phyloP scores from a whole-genome alignment of 2,113 vertebrate genomes.

The Chaenogobius annularis region DNA sequence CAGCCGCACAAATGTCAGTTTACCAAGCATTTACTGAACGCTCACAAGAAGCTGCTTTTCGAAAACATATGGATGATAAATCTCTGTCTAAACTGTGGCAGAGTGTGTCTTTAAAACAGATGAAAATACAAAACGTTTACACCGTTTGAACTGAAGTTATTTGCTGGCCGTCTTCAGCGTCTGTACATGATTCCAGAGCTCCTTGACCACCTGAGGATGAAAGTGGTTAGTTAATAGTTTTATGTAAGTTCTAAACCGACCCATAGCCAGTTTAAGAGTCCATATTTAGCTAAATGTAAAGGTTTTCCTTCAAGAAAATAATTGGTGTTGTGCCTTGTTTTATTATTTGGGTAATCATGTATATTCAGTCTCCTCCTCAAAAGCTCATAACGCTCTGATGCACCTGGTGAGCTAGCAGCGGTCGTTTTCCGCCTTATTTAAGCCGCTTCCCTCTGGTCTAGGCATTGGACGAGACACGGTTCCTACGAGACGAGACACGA shows the following conservation, averaged over 20 bases:
- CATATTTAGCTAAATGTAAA: too few species aligned
- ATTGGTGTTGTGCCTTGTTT: not conserved
- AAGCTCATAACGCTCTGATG: not conserved
- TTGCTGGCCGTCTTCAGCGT: slow-evolving; percentile 75
- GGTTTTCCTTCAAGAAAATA: too few species aligned
- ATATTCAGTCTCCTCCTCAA: not conserved
- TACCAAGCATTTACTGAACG: not conserved
- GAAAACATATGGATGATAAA: not conserved
- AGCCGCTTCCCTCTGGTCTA: not conserved
- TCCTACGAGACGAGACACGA: too few species aligned
- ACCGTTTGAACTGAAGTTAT: slow-evolving; percentile 37
- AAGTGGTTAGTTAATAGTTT: slow-evolving; percentile 49
- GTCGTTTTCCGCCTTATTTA: not conserved
- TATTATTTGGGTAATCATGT: not conserved
- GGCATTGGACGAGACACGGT: too few species aligned
- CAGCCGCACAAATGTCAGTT: not conserved
- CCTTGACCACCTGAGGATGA: slow-evolving; percentile 78
- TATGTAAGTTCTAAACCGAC: slow-evolving; percentile 41
- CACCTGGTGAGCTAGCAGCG: too few species aligned
- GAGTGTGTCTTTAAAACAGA: slow-evolving; percentile 71
- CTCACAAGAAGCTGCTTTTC: not conserved
- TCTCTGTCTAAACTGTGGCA: not conserved
- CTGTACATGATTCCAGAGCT: slow-evolving; percentile 79
- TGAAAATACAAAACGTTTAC: slow-evolving; percentile 37
- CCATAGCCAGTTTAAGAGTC: slow-evolving; percentile 51